Conservation (phyloP, 1,140 invertebrate genomes). For the Psilanteris sp. region DNA sequence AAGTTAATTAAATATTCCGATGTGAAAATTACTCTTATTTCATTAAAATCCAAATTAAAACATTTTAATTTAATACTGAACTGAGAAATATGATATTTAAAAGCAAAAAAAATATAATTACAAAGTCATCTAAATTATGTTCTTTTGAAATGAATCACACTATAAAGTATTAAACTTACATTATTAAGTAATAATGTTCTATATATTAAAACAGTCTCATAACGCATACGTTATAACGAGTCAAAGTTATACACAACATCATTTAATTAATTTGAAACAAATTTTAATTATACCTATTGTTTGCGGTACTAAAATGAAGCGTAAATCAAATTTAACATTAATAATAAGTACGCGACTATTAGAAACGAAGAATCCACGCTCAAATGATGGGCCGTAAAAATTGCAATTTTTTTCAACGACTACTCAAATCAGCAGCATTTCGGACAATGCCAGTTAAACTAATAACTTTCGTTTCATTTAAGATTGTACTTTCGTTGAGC, state of each 20-base stretch:
- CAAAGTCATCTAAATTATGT: conserved; percentile 9
- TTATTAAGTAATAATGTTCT: conserved; percentile 19
- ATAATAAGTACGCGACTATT: conserved; percentile 3
- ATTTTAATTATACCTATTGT: conserved; percentile 22
- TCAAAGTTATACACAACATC: conserved; percentile 23
- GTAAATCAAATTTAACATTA: conserved; percentile 28
- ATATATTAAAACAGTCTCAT: conserved; percentile 21
- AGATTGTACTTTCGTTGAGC: too few species aligned
- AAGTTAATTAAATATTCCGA: background rate
- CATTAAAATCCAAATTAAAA: background rate
- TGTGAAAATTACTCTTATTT: background rate
- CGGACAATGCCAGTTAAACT: too few species aligned
- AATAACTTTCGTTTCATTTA: too few species aligned
- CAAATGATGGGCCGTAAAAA: too few species aligned
- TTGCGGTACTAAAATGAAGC: conserved; percentile 7
- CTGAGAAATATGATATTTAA: too few species aligned
- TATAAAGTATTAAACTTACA: conserved; percentile 18
- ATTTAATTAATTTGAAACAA: conserved; percentile 37
- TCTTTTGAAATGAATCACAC: conserved; percentile 13
- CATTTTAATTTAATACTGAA: too few species aligned
- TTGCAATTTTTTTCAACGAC: too few species aligned
- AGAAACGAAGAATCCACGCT: background rate
- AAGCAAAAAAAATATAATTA: conserved; percentile 16
- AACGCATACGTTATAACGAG: conserved; percentile 17
- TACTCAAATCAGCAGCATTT: too few species aligned